These are phyloP conservation scores for Ispidina picta DNA, from an alignment of 2,797 vertebrate genomes.

Conservation along the genomic window DNA sequence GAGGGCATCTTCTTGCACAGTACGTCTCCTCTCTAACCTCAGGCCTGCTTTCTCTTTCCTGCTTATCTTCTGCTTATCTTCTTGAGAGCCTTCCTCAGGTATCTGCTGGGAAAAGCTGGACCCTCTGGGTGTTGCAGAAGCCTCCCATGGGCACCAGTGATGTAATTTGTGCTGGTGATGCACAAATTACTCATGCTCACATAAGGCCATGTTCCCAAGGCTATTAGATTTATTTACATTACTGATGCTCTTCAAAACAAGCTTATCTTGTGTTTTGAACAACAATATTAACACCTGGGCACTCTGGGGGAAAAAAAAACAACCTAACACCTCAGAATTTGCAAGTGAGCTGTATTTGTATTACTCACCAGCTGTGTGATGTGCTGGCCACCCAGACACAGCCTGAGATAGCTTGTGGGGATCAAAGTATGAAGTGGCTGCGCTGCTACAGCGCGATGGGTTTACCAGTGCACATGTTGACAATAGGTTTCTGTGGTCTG, in stretches of 20 bases:
- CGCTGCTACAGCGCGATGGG: not conserved
- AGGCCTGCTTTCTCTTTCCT: not conserved
- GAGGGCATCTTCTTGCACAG: not conserved
- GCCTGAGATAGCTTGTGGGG: not conserved
- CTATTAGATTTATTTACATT: not conserved
- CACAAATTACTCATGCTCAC: not conserved
- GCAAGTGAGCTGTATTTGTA: not conserved
- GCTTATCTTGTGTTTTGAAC: not conserved
- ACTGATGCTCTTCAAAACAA: not conserved
- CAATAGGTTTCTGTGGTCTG: not conserved
- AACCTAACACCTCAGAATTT: not conserved
- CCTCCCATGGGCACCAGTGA: not conserved
- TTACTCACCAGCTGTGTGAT: not conserved
- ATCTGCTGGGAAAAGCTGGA: not conserved
- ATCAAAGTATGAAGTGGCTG: not conserved
- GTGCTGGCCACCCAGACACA: not conserved
- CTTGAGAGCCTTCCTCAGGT: not conserved
- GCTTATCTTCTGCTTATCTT: not conserved
- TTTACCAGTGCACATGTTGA: fast-evolving
- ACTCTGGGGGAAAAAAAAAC: too few species aligned
- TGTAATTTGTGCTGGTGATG: not conserved
- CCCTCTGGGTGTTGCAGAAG: not conserved
- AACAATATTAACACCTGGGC: not conserved
- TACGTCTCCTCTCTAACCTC: not conserved
- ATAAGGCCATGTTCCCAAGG: not conserved